These are phyloP conservation scores for Hermaeophaga mercurialis DNA, from an alignment of 2,888 invertebrate genomes.

Conservation along the genomic window DNA sequence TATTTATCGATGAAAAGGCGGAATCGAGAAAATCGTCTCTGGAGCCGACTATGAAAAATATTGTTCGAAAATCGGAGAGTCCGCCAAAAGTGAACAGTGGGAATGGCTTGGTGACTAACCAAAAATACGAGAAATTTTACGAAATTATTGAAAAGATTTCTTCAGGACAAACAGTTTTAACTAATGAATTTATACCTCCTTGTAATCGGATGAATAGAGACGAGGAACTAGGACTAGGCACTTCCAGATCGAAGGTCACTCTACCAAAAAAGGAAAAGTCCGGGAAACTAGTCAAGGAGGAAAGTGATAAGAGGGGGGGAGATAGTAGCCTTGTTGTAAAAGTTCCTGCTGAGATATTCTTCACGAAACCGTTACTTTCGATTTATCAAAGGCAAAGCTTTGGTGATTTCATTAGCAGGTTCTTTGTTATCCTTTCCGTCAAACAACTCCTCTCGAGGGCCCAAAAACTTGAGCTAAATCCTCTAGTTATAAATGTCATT, in stretches of 20 bases:
- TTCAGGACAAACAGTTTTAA: slow-evolving; percentile 17
- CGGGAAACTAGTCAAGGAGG: slow-evolving; percentile 7
- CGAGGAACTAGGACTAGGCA: neutral
- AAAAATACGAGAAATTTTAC: slow-evolving; percentile 29
- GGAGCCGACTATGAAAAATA: slow-evolving; percentile 15
- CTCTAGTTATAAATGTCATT: slow-evolving; percentile 42
- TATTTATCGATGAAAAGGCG: neutral
- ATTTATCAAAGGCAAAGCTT: slow-evolving; percentile 29
- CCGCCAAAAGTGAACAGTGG: slow-evolving; percentile 21
- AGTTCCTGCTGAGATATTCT: slow-evolving; percentile 41
- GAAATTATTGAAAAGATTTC: slow-evolving; percentile 30
- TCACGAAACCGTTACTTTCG: slow-evolving; percentile 36
- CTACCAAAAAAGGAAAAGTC: slow-evolving; percentile 14
- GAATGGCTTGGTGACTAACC: slow-evolving; percentile 20
- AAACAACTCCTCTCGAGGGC: slow-evolving; percentile 37
- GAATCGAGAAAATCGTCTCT: neutral
- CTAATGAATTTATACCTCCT: slow-evolving; percentile 31
- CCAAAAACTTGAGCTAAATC: slow-evolving; percentile 43
- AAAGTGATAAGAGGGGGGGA: slow-evolving; percentile 19
- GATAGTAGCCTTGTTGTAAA: slow-evolving; percentile 22
- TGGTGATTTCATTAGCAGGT: slow-evolving; percentile 22
- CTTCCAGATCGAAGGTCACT: slow-evolving; percentile 14
- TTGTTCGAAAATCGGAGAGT: slow-evolving; percentile 23
- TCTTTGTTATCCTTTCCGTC: slow-evolving; percentile 34
- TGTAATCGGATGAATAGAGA: slow-evolving; percentile 9